Evolutionary conservation across 2,888 invertebrate genomes (phyloP).

Genomic region (Andrena haemorrhoa): DNA sequence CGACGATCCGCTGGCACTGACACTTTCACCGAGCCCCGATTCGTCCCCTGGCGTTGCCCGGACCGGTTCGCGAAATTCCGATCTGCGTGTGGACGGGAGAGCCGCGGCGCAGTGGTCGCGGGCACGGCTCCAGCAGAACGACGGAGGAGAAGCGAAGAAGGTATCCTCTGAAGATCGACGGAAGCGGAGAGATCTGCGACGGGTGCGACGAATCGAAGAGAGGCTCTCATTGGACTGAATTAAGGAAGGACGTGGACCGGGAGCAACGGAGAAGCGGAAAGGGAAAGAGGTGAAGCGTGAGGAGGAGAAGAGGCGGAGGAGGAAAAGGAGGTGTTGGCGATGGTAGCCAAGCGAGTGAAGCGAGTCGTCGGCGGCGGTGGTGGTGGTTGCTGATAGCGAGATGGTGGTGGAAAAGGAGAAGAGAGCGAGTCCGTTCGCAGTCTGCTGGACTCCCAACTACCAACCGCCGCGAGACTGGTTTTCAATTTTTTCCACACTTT

Average conservation of each 20-base stretch:
- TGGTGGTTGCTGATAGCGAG: slow-evolving; percentile 58
- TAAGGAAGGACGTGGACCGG: slow-evolving; percentile 81
- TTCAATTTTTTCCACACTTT: slow-evolving; percentile 77
- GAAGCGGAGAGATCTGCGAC: slow-evolving; percentile 46
- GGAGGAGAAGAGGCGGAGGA: slow-evolving; percentile 59
- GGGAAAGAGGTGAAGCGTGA: slow-evolving; percentile 58
- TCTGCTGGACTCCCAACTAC: slow-evolving; percentile 65
- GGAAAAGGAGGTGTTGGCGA: slow-evolving; percentile 71
- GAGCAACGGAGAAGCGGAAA: slow-evolving; percentile 73
- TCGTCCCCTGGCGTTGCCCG: slow-evolving; percentile 14
- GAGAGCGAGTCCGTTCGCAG: slow-evolving; percentile 53
- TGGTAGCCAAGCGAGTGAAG: slow-evolving; percentile 65
- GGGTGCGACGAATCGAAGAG: slow-evolving; percentile 77
- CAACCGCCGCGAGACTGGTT: slow-evolving; percentile 77
- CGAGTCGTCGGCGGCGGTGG: slow-evolving; percentile 58
- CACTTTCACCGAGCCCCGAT: slow-evolving; percentile 45
- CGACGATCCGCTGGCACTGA: slow-evolving; percentile 6
- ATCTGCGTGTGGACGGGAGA: slow-evolving; percentile 21
- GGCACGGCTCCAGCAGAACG: neutral
- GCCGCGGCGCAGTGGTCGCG: slow-evolving; percentile 31
- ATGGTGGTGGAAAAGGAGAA: slow-evolving; percentile 57
- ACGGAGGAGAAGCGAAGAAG: slow-evolving; percentile 11
- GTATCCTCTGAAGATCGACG: slow-evolving; percentile 52
- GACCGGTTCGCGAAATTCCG: slow-evolving; percentile 47
- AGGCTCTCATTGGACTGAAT: slow-evolving; percentile 82